Evolutionary conservation across 2,113 vertebrate genomes (phyloP), one percentile per base, ranked within the genome.

Genomic region (Equus przewalskii): DNA sequence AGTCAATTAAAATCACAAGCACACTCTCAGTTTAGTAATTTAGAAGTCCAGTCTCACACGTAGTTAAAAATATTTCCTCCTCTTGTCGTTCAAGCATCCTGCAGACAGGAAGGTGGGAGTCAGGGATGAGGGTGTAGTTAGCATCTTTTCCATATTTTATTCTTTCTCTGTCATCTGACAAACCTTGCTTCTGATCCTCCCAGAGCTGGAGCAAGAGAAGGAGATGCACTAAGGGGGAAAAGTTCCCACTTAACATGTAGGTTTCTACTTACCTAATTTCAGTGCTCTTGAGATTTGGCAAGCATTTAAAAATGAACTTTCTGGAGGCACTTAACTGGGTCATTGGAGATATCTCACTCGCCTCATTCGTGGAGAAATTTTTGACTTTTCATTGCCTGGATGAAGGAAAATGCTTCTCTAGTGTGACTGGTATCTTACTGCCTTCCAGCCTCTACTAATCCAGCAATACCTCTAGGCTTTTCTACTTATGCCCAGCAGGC

Each of bases 301-400:
- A 19, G 46, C 6, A 69, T 64, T 89, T 92, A 62, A 41, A 93
- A 84, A 30, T 73, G 60, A 81, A 82, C 49, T 90, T 90, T 83
- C 65, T 92, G 56, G 69, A 79, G 13, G 33, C 10, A 18, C 24
- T 76, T 82, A 46, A 67, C 19, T 85, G 24, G 19, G 8, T 41
- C 75, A 3, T 76, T 89, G 54, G 60, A 64, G 67, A 89, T 36
- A 54, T 6, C 58, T 8, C 26, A n/a, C 2, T 3, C 22, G 24
- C 8, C 0, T 76, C 6, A 7, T 36, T 22, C 26, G 69, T 72
- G 78, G 3, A 75, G n/a, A 94, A 75, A 70, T 46, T 62, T 49
- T 64, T 58, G 51, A 56, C 30, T 7, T n/a, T 16, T 58, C 44
- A 49, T 51, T 46, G 26, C 6, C 6, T 67, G 30, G n/a, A 28